Evolutionary conservation across 2,113 vertebrate genomes (phyloP).

Genomic region (Otis tarda): DNA sequence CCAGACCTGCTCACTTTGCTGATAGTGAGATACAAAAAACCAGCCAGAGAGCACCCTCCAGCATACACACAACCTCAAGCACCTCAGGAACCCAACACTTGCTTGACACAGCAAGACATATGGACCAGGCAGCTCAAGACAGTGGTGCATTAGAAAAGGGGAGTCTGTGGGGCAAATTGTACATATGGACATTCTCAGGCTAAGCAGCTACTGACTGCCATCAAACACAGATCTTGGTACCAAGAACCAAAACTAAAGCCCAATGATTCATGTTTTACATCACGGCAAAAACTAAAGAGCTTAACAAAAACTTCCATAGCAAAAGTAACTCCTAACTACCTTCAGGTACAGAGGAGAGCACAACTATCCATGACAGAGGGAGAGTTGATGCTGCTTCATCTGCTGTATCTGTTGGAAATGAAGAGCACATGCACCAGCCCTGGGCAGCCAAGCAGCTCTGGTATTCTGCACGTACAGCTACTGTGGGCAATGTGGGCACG

Average conservation of each 20-base stretch:
- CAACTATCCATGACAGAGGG: neutral
- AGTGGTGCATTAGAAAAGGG: fast-evolving
- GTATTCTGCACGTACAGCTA: neutral
- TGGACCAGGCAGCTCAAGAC: fast-evolving
- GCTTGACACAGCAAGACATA: neutral
- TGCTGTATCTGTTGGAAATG: neutral
- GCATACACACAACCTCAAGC: neutral
- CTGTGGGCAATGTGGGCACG: neutral
- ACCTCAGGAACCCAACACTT: neutral
- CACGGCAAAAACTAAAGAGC: neutral
- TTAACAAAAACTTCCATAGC: neutral
- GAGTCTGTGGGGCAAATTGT: neutral
- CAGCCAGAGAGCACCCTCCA: neutral
- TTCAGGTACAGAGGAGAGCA: neutral
- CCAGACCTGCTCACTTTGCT: neutral
- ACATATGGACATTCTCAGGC: neutral
- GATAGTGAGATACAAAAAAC: neutral
- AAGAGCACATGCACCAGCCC: neutral
- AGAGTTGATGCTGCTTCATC: neutral
- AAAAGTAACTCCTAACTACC: neutral
- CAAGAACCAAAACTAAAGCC: neutral
- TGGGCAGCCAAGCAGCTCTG: neutral
- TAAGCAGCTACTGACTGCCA: neutral
- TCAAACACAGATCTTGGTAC: neutral
- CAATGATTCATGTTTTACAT: neutral